phyloP scores from a whole-genome alignment of 2,888 invertebrate species.

The Drosophila pseudotakahashii region DNA sequence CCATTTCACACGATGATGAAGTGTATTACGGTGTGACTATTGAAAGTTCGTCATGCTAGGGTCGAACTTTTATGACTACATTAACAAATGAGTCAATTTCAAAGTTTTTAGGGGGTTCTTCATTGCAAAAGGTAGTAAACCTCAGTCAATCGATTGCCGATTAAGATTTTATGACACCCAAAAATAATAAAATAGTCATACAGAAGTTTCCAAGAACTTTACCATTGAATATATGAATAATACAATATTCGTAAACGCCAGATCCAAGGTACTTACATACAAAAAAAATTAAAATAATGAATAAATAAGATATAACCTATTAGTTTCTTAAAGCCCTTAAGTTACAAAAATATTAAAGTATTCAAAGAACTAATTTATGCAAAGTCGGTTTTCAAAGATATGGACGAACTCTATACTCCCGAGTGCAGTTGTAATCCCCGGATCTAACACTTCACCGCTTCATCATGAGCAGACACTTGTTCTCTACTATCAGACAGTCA shows the following conservation, averaged over 20 bases:
- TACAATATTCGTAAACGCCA: neutral
- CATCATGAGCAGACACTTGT: slow-evolving; percentile 29
- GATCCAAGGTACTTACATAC: no score
- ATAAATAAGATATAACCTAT: neutral
- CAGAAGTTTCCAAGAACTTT: neutral
- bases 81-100: slow-evolving; percentile 24
- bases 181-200: slow-evolving; percentile 8
- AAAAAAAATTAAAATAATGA: neutral
- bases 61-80: neutral
- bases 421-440: slow-evolving; percentile 18
- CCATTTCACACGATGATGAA: slow-evolving; percentile 15
- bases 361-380: neutral
- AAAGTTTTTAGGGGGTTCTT: neutral
- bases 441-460: slow-evolving; percentile 12
- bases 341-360: slow-evolving; percentile 4
- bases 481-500: slow-evolving; percentile 31
- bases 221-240: neutral
- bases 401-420: neutral
- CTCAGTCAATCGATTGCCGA: slow-evolving; percentile 15
- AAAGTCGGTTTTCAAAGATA: slow-evolving; percentile 11
- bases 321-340: neutral
- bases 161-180: slow-evolving; percentile 16
- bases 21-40: neutral
- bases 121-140: neutral
- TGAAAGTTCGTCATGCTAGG: neutral